Base-by-base conservation (phyloP, 1,140 invertebrate species). In the Chironomus tepperi region DNA sequence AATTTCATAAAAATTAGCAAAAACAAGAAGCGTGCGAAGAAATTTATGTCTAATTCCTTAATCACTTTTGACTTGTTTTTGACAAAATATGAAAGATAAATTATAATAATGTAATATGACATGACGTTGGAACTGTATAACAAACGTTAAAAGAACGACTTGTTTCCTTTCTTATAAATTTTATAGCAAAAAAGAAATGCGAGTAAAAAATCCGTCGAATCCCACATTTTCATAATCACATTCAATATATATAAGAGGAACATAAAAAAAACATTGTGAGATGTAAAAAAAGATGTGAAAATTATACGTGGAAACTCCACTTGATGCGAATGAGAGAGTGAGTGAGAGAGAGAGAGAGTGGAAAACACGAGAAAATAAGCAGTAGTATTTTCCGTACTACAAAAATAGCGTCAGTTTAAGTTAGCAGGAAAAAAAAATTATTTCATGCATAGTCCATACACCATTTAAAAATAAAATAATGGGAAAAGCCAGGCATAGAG, bases 361-460 rank as follows among this genome's bases (percentile, higher is more conserved):
- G n/a, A 34, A 34, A 34, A 34, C 5, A 34, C 24, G 24, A 34
- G 24, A 34, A 34, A 34, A 34, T 34, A 34, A 34, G 24, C 24
- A 34, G 24, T 57, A 57, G 47, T 57, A n/a, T 57, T 12, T n/a
- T 57, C 47, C 47, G 10, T 57, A 57, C 47, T 57, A 57, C 47
- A n/a, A 15, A 57, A 57, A 57, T 57, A 57, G 47, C 47, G 47
- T 57, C 47, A 57, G 47, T 57, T 57, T 57, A n/a, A 57, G 12
- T 57, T 57, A 57, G 47, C n/a, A 57, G 12, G 47, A 57, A 57
- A 57, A 57, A n/a, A 57, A n/a, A 5, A n/a, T 57, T 57, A 34
- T 34, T 57, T 57, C 47, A 57, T 57, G 47, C 47, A 57, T n/a
- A 57, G 47, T 57, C 47, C 47, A 57, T 57, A 57, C 47, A 57